A percentile compares a stretch with the other conserved stretches of the same genome.
phyloP scores from a whole-genome alignment of 1,140 invertebrate species.

The Hyphantria cunea region DNA sequence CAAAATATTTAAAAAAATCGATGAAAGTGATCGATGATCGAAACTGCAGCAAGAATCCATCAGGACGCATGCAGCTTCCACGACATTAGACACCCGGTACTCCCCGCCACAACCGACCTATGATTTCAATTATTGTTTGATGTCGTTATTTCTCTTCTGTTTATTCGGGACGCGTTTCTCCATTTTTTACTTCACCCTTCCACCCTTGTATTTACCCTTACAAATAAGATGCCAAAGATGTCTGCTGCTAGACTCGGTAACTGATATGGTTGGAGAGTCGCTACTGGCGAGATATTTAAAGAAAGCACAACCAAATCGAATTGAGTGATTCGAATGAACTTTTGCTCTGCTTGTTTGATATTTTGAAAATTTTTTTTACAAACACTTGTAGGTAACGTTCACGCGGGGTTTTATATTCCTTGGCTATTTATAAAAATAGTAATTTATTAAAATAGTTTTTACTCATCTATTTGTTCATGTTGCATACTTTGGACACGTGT shows the following conservation, averaged over 20 bases:
- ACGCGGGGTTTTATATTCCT: too few relatives aligned
- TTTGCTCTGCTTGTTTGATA: constrained; percentile 33
- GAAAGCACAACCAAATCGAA: constrained; percentile 54
- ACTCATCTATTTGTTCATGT: too few relatives aligned
- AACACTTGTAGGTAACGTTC: not conserved
- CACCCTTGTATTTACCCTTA: constrained; percentile 60
- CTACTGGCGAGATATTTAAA: constrained; percentile 59
- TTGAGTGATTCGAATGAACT: constrained; percentile 56
- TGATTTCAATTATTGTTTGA: constrained; percentile 79
- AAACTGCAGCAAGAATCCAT: too few relatives aligned
- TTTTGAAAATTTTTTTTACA: too few relatives aligned
- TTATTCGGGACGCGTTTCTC: constrained; percentile 70
- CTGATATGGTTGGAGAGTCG: constrained; percentile 68
- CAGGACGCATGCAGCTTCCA: too few relatives aligned
- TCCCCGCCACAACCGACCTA: constrained; percentile 41
- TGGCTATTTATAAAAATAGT: too few relatives aligned
- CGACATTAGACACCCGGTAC: too few relatives aligned
- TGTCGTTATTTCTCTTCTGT: constrained; percentile 76
- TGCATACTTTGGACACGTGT: not conserved
- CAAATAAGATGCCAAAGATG: constrained; percentile 56
- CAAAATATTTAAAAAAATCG: too few relatives aligned
- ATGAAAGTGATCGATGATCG: too few relatives aligned
- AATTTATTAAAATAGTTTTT: too few relatives aligned
- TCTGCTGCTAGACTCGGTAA: constrained; percentile 55
- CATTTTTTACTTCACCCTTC: constrained; percentile 74